phyloP scores from a whole-genome alignment of 2,888 invertebrate species.

The Dyspetes luteomarginatus region DNA sequence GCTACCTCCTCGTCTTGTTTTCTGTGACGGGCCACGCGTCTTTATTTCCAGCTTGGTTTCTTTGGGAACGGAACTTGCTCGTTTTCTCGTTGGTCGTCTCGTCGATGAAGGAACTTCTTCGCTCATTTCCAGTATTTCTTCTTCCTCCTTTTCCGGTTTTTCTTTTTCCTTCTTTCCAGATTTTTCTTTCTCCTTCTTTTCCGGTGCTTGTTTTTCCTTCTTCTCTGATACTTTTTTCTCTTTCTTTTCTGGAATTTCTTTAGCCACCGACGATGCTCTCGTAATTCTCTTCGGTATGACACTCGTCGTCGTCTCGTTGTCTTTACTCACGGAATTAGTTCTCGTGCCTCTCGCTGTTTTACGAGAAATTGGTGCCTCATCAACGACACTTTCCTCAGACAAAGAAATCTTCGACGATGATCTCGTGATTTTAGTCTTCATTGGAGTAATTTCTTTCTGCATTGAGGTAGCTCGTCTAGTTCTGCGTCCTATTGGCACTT shows the following conservation, averaged over 20 bases:
- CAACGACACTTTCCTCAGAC: slow-evolving; percentile 51
- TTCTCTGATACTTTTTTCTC: slow-evolving; percentile 22
- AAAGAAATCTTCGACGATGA: slow-evolving; percentile 51
- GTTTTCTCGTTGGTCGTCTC: slow-evolving; percentile 59
- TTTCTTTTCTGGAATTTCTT: slow-evolving; percentile 53
- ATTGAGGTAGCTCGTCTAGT: slow-evolving; percentile 72
- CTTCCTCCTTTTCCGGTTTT: slow-evolving; percentile 6
- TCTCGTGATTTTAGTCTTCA: slow-evolving; percentile 49
- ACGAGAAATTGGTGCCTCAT: slow-evolving; percentile 27
- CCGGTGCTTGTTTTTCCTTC: slow-evolving; percentile 1
- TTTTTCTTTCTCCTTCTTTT: not conserved
- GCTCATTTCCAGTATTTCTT: slow-evolving; percentile 8
- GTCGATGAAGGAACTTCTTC: not conserved
- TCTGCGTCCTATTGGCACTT: slow-evolving; percentile 68
- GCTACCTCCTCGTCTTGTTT: slow-evolving; percentile 63
- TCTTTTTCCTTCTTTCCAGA: slow-evolving; percentile 8
- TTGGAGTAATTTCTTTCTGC: slow-evolving; percentile 69
- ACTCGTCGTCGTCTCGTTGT: not conserved
- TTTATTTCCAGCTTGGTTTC: slow-evolving; percentile 66
- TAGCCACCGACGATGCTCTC: slow-evolving; percentile 60
- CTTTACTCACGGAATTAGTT: slow-evolving; percentile 6
- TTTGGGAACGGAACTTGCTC: slow-evolving; percentile 75
- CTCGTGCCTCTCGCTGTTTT: slow-evolving; percentile 52
- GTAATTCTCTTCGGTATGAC: slow-evolving; percentile 51
- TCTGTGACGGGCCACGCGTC: slow-evolving; percentile 56